A percentile compares a stretch with the other conserved stretches of the same genome.
These are phyloP conservation scores for Gymnocypris eckloni DNA, from an alignment of 2,797 vertebrate species.

Conservation along the genomic window DNA sequence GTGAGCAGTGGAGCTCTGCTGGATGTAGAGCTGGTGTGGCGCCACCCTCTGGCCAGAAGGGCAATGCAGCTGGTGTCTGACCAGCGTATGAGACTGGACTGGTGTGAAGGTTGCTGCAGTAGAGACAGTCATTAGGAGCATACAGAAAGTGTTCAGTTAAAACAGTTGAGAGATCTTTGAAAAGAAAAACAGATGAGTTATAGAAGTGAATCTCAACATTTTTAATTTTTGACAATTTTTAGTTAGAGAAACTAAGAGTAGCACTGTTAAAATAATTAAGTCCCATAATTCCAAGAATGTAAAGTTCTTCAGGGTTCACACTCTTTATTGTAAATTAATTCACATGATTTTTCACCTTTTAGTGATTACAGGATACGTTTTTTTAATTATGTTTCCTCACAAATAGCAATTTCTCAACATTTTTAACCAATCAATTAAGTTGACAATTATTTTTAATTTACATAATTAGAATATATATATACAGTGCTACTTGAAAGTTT, in stretches of 20 bases:
- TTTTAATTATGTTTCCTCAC: neutral
- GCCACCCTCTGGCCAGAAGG: constrained; percentile 81
- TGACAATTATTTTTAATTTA: neutral
- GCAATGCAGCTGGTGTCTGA: constrained; percentile 85
- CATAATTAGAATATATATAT: neutral
- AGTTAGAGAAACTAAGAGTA: neutral
- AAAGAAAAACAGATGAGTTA: neutral
- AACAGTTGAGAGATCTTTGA: neutral
- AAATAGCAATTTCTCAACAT: neutral
- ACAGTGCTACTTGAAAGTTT: too few relatives aligned
- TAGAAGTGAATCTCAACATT: neutral
- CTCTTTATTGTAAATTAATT: neutral
- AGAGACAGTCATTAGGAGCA: constrained; percentile 5
- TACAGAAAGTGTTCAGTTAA: neutral
- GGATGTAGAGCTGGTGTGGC: constrained; percentile 88
- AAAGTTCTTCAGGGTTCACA: neutral
- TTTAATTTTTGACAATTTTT: neutral
- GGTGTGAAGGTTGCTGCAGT: constrained; percentile 85
- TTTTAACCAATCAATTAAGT: too few relatives aligned
- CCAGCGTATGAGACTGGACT: constrained; percentile 83
- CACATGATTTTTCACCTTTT: neutral
- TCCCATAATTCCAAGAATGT: neutral
- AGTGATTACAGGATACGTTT: neutral
- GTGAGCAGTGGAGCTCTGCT: constrained; percentile 76
- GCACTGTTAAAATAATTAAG: neutral